A percentile compares a stretch with the other conserved stretches of the same genome.
These are phyloP conservation scores for Acleris cristana DNA, from an alignment of 2,888 invertebrate species.

Conservation along the genomic window DNA sequence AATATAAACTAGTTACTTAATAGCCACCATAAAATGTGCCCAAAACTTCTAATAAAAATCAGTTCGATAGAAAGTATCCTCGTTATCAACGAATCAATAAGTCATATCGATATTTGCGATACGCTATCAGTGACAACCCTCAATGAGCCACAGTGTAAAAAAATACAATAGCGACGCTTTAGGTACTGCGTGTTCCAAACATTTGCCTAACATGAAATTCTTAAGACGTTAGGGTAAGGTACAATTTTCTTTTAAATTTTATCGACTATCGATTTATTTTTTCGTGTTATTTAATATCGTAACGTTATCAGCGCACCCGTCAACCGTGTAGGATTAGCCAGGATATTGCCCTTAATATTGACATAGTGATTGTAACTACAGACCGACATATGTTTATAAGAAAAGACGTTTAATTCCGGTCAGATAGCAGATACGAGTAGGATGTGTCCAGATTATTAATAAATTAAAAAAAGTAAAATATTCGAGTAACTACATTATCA, in stretches of 20 bases:
- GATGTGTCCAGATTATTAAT: not conserved
- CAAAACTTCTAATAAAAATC: conserved; percentile 62
- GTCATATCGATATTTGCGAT: conserved; percentile 58
- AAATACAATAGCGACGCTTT: conserved; percentile 50
- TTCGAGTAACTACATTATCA: not conserved
- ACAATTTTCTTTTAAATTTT: conserved; percentile 10
- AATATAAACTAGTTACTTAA: conserved; percentile 14
- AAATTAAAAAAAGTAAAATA: not conserved
- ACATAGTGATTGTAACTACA: conserved; percentile 39
- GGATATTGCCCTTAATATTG: conserved; percentile 63
- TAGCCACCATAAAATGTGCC: conserved; percentile 36
- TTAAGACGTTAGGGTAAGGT: conserved; percentile 13
- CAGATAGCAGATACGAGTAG: conserved; percentile 28
- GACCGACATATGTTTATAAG: conserved; percentile 32
- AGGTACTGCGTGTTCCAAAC: conserved; percentile 27
- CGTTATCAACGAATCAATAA: conserved; percentile 78
- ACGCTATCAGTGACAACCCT: conserved; percentile 60
- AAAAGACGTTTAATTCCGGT: conserved; percentile 37
- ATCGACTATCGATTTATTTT: conserved; percentile 45
- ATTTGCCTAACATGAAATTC: not conserved
- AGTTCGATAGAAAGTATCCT: conserved; percentile 62
- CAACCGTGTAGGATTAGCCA: conserved; percentile 61
- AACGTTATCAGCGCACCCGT: conserved; percentile 52
- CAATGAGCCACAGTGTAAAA: conserved; percentile 62
- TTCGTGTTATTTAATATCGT: conserved; percentile 54